Percentiles rank a stretch among this genome's conserved stretches.
Evolutionary conservation across 2,113 vertebrate genomes (phyloP).

Genomic region (Corydoras maculifer): DNA sequence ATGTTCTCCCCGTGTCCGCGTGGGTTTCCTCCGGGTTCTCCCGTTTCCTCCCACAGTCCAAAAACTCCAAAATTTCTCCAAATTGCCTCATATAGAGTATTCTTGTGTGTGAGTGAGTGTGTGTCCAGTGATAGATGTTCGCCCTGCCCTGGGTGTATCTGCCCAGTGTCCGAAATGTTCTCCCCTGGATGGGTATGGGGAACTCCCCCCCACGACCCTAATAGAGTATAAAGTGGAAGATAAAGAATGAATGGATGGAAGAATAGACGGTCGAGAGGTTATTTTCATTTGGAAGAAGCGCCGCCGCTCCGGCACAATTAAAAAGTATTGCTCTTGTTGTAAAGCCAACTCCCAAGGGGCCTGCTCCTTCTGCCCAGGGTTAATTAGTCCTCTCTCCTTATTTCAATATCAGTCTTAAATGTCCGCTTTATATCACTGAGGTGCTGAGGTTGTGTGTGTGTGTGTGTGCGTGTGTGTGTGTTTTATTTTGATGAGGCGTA

Average conservation of each 20-base stretch:
- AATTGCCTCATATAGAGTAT: too few species aligned
- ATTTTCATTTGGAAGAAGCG: conserved; percentile 48
- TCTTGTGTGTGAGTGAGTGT: too few species aligned
- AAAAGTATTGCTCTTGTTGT: conserved; percentile 52
- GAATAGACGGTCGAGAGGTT: conserved; percentile 40
- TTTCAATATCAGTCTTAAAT: conserved; percentile 66
- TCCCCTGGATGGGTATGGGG: too few species aligned
- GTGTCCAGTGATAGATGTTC: too few species aligned
- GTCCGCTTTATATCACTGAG: conserved; percentile 60
- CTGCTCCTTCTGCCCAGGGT: conserved; percentile 58
- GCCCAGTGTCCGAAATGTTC: too few species aligned
- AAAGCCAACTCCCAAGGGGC: conserved; percentile 50
- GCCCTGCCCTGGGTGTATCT: too few species aligned
- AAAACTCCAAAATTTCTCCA: too few species aligned
- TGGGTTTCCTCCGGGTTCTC: too few species aligned
- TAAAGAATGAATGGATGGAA: not conserved
- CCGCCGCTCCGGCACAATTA: conserved; percentile 55
- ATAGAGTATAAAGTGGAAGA: too few species aligned
- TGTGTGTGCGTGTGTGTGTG: not conserved
- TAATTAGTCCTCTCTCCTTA: conserved; percentile 60
- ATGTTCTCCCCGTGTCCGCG: too few species aligned
- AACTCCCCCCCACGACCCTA: too few species aligned
- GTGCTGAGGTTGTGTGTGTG: conserved; percentile 44
- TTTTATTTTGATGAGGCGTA: conserved; percentile 55
- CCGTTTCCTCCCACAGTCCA: too few species aligned